Percentiles rank a stretch among this genome's conserved stretches.
Conservation (phyloP, 2,888 invertebrate species). For the Orthosia gracilis region DNA sequence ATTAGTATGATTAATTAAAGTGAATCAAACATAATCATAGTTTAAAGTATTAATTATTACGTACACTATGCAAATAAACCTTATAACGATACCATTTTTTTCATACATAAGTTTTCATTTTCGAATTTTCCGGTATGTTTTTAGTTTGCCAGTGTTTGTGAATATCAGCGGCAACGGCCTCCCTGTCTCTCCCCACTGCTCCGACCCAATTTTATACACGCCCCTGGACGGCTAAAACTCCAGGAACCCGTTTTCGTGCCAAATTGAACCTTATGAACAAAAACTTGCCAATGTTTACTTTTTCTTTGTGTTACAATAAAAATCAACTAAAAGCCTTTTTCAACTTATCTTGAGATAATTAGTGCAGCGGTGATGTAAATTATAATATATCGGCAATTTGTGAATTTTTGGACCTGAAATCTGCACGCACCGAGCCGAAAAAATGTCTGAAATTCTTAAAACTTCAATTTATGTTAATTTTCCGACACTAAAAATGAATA, state of each 20-base stretch:
- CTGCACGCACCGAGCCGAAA: too few relatives aligned
- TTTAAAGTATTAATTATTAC: not conserved
- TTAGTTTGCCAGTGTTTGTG: not conserved
- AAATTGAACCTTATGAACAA: conserved; percentile 16
- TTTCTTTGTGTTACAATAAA: not conserved
- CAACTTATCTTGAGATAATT: not conserved
- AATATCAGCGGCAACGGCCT: not conserved
- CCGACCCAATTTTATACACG: conserved; percentile 3
- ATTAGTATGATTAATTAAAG: too few relatives aligned
- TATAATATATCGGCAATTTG: too few relatives aligned
- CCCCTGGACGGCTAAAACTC: conserved; percentile 12
- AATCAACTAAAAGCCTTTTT: not conserved
- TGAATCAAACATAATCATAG: too few relatives aligned
- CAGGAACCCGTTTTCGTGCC: not conserved
- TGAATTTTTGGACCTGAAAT: not conserved
- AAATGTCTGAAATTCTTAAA: not conserved
- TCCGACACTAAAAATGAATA: not conserved
- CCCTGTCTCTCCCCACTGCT: not conserved
- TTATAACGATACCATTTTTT: not conserved
- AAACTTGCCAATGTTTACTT: too few relatives aligned
- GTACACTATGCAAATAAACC: not conserved
- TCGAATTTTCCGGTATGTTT: not conserved
- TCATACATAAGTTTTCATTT: not conserved
- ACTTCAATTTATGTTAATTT: too few relatives aligned
- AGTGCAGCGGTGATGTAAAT: not conserved